phyloP scores from a whole-genome alignment of 2,888 invertebrate species.

The Drosophila leonis region DNA sequence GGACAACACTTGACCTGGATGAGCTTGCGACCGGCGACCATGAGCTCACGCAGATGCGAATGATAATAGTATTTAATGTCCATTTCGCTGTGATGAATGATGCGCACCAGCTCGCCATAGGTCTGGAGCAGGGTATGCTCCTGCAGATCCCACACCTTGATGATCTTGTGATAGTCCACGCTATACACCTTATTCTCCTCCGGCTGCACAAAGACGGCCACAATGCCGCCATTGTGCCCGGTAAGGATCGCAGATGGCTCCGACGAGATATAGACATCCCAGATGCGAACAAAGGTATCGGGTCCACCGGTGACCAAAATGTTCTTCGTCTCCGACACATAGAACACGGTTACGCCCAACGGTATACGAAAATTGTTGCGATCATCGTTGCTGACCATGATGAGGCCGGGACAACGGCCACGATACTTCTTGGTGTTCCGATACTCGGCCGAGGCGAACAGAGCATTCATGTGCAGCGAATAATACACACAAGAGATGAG shows the following conservation, averaged over 20 bases:
- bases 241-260: slow-evolving; percentile 88
- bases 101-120: slow-evolving; percentile 88
- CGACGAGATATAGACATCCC: slow-evolving; percentile 92
- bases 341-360: slow-evolving; percentile 88
- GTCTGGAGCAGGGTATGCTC: slow-evolving; percentile 89
- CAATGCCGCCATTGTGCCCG: slow-evolving; percentile 91
- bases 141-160: slow-evolving; percentile 92
- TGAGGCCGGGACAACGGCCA: slow-evolving; percentile 81
- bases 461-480: slow-evolving; percentile 88
- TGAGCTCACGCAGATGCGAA: slow-evolving; percentile 88
- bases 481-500: slow-evolving; percentile 91
- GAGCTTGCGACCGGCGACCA: slow-evolving; percentile 89
- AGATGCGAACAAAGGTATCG: slow-evolving; percentile 91
- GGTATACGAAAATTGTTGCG: slow-evolving; percentile 81
- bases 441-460: slow-evolving; percentile 90
- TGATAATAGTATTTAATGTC: slow-evolving; percentile 89
- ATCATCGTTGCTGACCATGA: slow-evolving; percentile 75
- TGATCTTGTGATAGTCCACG: slow-evolving; percentile 89
- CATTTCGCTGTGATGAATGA: slow-evolving; percentile 88
- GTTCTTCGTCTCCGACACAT: slow-evolving; percentile 87
- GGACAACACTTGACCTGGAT: slow-evolving; percentile 89
- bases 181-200: slow-evolving; percentile 89
- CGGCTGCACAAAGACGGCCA: slow-evolving; percentile 89
- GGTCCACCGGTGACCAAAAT: slow-evolving; percentile 90
- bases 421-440: slow-evolving; percentile 82